Conservation (phyloP, 2,888 invertebrate genomes). For the Bellardia bayeri region DNA sequence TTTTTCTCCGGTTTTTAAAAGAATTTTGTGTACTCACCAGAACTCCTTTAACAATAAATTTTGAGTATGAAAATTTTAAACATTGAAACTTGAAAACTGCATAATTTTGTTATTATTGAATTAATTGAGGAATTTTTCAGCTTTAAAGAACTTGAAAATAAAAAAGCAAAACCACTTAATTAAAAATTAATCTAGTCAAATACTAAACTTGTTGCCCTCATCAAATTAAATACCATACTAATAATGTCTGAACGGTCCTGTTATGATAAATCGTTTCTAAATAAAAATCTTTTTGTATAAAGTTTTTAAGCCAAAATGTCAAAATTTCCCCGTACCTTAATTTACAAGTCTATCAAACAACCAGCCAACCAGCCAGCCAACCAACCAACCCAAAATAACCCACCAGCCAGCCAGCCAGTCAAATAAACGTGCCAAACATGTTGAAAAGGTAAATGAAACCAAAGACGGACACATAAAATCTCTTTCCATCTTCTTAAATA, state of each 20-base stretch:
- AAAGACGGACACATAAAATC: constrained; percentile 28
- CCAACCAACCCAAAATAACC: background rate
- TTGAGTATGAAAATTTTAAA: too few species aligned
- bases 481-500: constrained; percentile 48
- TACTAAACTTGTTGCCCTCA: too few species aligned
- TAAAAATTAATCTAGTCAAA: too few species aligned
- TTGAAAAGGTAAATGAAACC: constrained; percentile 44
- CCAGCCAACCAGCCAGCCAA: constrained; percentile 15
- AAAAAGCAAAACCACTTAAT: too few species aligned
- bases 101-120: too few species aligned
- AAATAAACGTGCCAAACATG: constrained; percentile 63
- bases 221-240: constrained; percentile 8
- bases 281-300: constrained; percentile 16
- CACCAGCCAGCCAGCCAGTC: background rate
- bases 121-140: too few species aligned
- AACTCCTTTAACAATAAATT: too few species aligned
- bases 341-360: constrained; percentile 69
- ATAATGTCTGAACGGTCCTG: background rate
- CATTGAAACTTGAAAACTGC: too few species aligned
- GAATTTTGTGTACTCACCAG: too few species aligned
- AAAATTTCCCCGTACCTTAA: constrained; percentile 54
- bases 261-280: constrained; percentile 39
- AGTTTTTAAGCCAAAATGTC: constrained; percentile 62
- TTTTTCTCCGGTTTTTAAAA: too few species aligned
- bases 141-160: too few species aligned